Evolutionary conservation across 2,888 invertebrate genomes (phyloP).

Genomic region (Drosophila glabriapex): DNA sequence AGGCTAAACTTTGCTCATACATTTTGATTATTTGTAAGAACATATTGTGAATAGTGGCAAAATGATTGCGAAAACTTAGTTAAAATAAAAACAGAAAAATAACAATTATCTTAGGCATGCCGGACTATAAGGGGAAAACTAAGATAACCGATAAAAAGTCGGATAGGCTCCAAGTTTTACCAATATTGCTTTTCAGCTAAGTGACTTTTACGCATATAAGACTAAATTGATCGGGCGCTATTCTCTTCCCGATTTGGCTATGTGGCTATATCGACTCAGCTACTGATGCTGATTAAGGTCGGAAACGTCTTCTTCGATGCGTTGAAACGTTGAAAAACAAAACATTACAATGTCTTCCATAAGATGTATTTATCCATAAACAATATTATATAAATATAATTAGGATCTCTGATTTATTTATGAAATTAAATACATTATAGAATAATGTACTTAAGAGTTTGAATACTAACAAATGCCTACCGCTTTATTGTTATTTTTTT

Average conservation of each 20-base stretch:
- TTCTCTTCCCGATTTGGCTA: too few species aligned
- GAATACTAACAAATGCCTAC: background rate
- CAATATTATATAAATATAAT: background rate
- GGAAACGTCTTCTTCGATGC: background rate
- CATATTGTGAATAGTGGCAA: constrained; percentile 29
- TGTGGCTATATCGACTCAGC: background rate
- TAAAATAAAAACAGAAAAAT: background rate
- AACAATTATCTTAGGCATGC: too few species aligned
- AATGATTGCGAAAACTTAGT: background rate
- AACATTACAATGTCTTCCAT: too few species aligned
- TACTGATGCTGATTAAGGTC: background rate
- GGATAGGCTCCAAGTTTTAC: background rate
- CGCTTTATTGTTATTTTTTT: background rate
- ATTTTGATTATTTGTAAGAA: constrained; percentile 52
- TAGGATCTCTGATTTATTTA: too few species aligned
- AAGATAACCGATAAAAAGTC: too few species aligned
- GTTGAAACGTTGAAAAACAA: background rate
- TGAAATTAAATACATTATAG: background rate
- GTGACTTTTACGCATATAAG: background rate
- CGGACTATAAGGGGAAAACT: too few species aligned
- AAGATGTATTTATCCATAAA: background rate
- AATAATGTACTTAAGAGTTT: background rate
- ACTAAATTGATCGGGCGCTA: background rate
- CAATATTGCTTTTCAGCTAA: background rate
- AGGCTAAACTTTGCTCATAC: constrained; percentile 46